Conservation (phyloP, 1,140 invertebrate genomes). For the Pteromalus puparum region DNA sequence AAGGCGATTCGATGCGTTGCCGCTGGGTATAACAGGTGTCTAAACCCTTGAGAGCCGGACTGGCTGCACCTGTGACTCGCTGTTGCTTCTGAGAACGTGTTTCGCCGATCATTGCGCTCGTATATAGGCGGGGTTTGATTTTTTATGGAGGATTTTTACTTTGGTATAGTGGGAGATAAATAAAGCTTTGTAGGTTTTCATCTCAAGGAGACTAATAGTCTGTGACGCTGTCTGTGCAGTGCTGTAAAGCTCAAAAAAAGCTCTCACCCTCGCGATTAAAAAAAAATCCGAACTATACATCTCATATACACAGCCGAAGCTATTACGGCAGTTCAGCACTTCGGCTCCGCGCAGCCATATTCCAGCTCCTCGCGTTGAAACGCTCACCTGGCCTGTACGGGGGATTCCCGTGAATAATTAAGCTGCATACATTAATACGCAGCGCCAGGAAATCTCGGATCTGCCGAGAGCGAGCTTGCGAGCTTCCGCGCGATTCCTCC, state of each 20-base stretch:
- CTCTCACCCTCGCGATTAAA: too few species aligned
- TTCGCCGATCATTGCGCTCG: neutral
- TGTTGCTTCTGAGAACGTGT: neutral
- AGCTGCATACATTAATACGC: constrained; percentile 73
- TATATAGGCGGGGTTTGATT: too few species aligned
- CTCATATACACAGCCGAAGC: too few species aligned
- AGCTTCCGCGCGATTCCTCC: constrained; percentile 56
- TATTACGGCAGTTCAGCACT: neutral
- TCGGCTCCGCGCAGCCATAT: constrained; percentile 29
- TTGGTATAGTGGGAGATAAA: too few species aligned
- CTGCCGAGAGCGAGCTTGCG: constrained; percentile 50
- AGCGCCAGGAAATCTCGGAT: constrained; percentile 65
- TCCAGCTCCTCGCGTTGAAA: constrained; percentile 53
- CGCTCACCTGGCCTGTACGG: constrained; percentile 61
- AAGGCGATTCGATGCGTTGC: neutral
- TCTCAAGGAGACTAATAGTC: too few species aligned
- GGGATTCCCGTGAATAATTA: constrained; percentile 66
- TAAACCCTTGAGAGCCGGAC: neutral
- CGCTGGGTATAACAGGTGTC: constrained; percentile 11
- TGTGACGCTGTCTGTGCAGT: too few species aligned
- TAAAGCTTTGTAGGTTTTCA: too few species aligned
- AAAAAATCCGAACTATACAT: too few species aligned
- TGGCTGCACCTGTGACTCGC: neutral
- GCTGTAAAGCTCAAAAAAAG: too few species aligned
- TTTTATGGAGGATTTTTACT: too few species aligned